These are phyloP conservation scores for Miltochrista miniata DNA, from an alignment of 2,888 invertebrate species.

Conservation along the genomic window DNA sequence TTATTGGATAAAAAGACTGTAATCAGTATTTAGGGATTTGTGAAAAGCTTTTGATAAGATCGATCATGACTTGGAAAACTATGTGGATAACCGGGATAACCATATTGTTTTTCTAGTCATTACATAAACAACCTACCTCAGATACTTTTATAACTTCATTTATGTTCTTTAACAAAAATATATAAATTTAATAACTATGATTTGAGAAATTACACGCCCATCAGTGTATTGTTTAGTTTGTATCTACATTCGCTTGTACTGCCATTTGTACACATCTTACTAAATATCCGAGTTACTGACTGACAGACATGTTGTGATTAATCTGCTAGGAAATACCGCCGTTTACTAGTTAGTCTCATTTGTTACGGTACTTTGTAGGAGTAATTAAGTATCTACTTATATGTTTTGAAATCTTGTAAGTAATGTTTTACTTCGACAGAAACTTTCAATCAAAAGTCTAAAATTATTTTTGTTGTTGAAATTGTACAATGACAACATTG, in stretches of 20 bases:
- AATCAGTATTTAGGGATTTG: background rate
- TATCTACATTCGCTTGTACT: constrained; percentile 21
- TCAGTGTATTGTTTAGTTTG: constrained; percentile 26
- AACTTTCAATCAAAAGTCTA: background rate
- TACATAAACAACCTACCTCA: background rate
- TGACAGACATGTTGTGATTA: constrained; percentile 27
- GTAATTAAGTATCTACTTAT: constrained; percentile 5
- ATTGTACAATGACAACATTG: background rate
- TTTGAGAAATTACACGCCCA: constrained; percentile 38
- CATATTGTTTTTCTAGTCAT: too few relatives aligned
- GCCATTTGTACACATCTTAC: constrained; percentile 30
- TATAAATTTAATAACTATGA: constrained; percentile 29
- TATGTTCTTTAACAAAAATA: constrained; percentile 29
- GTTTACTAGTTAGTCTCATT: constrained; percentile 30
- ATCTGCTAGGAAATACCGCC: constrained; percentile 31
- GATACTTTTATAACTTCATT: constrained; percentile 11
- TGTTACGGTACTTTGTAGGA: constrained; percentile 19
- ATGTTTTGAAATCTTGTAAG: background rate
- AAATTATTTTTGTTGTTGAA: background rate
- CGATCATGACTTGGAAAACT: background rate
- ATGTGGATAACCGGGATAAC: background rate
- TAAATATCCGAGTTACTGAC: constrained; percentile 34
- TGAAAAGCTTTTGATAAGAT: background rate
- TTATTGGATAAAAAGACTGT: too few relatives aligned
- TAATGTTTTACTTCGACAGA: background rate